These are phyloP conservation scores for Halichondria panicea DNA, from an alignment of 37 sponge, comb jelly and placozoan genomes.

Conservation along the genomic window DNA sequence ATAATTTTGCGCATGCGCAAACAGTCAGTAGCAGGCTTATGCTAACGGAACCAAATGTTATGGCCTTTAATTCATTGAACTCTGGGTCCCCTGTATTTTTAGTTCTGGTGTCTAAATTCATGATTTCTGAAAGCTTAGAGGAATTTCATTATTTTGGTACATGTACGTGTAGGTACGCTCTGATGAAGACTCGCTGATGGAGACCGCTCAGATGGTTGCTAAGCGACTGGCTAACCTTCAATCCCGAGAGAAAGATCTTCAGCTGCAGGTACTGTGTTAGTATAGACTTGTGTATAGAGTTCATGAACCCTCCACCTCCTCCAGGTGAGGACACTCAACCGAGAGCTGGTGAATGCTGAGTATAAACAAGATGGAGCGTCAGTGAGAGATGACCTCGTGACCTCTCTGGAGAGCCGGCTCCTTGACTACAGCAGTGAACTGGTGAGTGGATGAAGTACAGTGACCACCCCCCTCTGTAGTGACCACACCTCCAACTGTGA, in stretches of 20 bases:
- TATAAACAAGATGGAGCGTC: slow-evolving; percentile 23
- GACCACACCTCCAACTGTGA: too few species aligned
- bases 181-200: not conserved
- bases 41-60: too few species aligned
- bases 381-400: slow-evolving; percentile 6
- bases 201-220: slow-evolving; percentile 11
- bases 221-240: slow-evolving; percentile 17
- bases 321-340: slow-evolving; percentile 42
- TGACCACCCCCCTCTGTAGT: too few species aligned
- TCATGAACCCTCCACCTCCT: too few species aligned
- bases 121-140: too few species aligned
- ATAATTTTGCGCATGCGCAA: too few species aligned
- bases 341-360: slow-evolving; percentile 22
- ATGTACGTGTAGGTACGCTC: not conserved
- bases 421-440: slow-evolving; percentile 40
- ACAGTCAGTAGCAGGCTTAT: too few species aligned
- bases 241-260: slow-evolving; percentile 21
- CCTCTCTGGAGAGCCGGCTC: slow-evolving; percentile 18
- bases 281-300: too few species aligned
- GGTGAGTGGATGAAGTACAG: slow-evolving; percentile 10
- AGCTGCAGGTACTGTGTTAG: slow-evolving; percentile 3
- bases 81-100: too few species aligned
- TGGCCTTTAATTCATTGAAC: too few species aligned
- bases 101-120: too few species aligned
- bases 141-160: not conserved